A percentile compares a stretch with the other conserved stretches of the same genome.
These are phyloP conservation scores for Alectoris magna DNA, from an alignment of 2,797 vertebrate genomes.

Conservation along the genomic window DNA sequence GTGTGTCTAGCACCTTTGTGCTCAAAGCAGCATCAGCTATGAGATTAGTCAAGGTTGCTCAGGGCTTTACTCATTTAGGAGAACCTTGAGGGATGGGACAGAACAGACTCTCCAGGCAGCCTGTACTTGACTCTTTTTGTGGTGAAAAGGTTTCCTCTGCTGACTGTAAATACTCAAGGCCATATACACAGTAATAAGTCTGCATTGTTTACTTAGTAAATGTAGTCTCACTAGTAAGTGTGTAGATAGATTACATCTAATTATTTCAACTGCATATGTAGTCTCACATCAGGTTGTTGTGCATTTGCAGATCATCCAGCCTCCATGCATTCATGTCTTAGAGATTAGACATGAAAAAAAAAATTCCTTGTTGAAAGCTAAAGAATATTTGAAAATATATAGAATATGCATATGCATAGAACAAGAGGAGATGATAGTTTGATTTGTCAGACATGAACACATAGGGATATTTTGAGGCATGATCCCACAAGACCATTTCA, in stretches of 20 bases:
- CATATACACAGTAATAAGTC: background rate
- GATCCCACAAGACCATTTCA: background rate
- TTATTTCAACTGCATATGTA: background rate
- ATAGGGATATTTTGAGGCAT: background rate
- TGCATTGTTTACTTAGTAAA: accelerated
- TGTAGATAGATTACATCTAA: background rate
- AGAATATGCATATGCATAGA: background rate
- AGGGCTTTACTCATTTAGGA: background rate
- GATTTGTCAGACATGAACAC: background rate
- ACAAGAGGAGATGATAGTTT: background rate
- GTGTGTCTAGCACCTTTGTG: background rate
- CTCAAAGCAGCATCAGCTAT: background rate
- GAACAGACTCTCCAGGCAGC: background rate
- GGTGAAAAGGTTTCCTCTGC: background rate
- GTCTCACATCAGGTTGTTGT: background rate
- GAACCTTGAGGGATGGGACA: background rate
- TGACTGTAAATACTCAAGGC: background rate
- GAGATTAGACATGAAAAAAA: background rate
- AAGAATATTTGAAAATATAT: background rate
- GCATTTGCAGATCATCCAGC: background rate
- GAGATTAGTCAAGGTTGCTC: background rate
- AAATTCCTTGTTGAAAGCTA: background rate
- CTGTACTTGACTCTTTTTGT: background rate
- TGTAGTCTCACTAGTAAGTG: background rate
- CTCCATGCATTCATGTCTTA: background rate